Percentiles rank a stretch among this genome's conserved stretches.
Conservation (phyloP, 2,113 vertebrate species). For the Pelecanus crispus region DNA sequence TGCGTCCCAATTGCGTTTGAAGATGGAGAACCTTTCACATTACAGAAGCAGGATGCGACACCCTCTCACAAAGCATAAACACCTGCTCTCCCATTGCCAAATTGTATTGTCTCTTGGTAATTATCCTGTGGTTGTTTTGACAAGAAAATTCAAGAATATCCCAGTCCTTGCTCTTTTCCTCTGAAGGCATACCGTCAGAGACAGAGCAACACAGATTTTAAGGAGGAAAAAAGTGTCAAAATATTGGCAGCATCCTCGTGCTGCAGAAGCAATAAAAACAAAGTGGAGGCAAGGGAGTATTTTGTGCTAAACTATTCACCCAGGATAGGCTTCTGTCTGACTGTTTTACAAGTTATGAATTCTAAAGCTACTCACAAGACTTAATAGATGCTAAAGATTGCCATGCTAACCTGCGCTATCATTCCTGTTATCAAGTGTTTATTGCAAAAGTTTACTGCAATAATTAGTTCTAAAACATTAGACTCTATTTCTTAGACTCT, state of each 20-base stretch:
- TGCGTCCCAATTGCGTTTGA: rapidly evolving
- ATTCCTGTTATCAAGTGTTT: not conserved
- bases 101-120: not conserved
- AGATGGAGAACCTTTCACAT: not conserved
- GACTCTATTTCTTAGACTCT: not conserved
- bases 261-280: conserved; percentile 31
- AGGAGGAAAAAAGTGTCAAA: not conserved
- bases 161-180: conserved; percentile 12
- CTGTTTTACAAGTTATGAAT: conserved; percentile 31
- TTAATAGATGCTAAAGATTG: conserved; percentile 18
- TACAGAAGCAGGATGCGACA: not conserved
- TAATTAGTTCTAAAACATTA: not conserved
- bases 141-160: conserved; percentile 1
- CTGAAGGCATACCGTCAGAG: not conserved
- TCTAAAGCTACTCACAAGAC: not conserved
- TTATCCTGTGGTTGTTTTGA: not conserved
- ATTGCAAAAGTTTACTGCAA: not conserved
- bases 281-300: conserved; percentile 30
- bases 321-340: conserved; percentile 7
- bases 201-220: not conserved
- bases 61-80: not conserved
- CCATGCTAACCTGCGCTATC: not conserved
- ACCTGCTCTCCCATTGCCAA: not conserved
- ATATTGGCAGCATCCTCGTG: conserved; percentile 18
- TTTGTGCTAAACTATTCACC: conserved; percentile 27